Evolutionary conservation across 1,140 invertebrate species (phyloP).

Genomic region (Prorops nasuta): DNA sequence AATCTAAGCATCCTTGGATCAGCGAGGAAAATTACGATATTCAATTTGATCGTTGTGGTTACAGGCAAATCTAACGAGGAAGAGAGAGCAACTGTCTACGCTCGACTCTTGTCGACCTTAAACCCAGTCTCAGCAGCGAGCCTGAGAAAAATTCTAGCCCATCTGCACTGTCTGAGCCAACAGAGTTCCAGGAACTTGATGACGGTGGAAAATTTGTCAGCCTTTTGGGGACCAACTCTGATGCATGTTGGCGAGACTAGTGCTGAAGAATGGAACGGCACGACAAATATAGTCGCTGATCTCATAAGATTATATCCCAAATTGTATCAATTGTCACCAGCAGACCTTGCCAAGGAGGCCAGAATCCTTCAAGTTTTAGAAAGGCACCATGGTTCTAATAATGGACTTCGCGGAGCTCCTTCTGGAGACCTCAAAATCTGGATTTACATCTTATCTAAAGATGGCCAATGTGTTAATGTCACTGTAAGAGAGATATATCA

Average conservation of each 20-base stretch:
- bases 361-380: slow-evolving; percentile 70
- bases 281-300: slow-evolving; percentile 67
- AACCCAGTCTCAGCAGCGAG: slow-evolving; percentile 71
- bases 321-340: slow-evolving; percentile 62
- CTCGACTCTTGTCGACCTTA: slow-evolving; percentile 65
- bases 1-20: neutral
- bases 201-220: slow-evolving; percentile 76
- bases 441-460: slow-evolving; percentile 65
- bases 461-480: slow-evolving; percentile 63
- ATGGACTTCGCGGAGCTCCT: slow-evolving; percentile 60
- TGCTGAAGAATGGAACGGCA: slow-evolving; percentile 61
- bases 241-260: slow-evolving; percentile 67
- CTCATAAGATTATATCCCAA: slow-evolving; percentile 63
- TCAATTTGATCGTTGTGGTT: slow-evolving; percentile 21
- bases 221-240: slow-evolving; percentile 81
- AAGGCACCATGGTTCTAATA: slow-evolving; percentile 62
- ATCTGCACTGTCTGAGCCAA: slow-evolving; percentile 76
- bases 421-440: slow-evolving; percentile 81
- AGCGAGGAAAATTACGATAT: neutral
- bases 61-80: slow-evolving; percentile 56
- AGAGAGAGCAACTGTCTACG: slow-evolving; percentile 61
- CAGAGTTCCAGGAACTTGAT: slow-evolving; percentile 75
- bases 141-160: slow-evolving; percentile 71
- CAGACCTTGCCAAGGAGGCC: slow-evolving; percentile 66
- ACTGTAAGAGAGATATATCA: slow-evolving; percentile 56